A percentile compares a stretch with the other conserved stretches of the same genome.
These are phyloP conservation scores for Heliconius cydno DNA, from an alignment of 2,888 invertebrate genomes.

Conservation along the genomic window DNA sequence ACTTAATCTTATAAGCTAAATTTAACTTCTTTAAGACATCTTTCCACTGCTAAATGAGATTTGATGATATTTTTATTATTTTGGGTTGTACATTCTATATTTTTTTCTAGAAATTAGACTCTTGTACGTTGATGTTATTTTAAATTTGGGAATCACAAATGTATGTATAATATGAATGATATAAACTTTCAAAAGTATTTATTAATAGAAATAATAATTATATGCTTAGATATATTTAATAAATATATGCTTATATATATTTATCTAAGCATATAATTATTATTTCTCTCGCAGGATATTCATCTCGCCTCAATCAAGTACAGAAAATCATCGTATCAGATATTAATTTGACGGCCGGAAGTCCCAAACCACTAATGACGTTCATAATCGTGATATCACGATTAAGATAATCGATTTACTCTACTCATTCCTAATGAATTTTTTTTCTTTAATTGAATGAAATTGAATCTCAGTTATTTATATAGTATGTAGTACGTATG, in stretches of 20 bases:
- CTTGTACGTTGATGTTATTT: too few relatives aligned
- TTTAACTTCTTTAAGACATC: conserved; percentile 42
- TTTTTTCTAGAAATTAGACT: too few relatives aligned
- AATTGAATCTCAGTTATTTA: neutral
- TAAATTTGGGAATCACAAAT: too few relatives aligned
- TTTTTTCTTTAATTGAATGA: neutral
- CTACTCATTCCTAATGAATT: neutral
- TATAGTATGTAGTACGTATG: neutral
- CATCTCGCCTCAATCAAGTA: conserved; percentile 10
- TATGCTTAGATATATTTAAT: too few relatives aligned
- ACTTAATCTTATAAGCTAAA: conserved; percentile 49
- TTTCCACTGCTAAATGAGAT: neutral
- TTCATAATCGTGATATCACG: conserved; percentile 17
- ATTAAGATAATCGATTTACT: conserved; percentile 22
- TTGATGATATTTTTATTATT: neutral
- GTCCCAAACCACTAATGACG: conserved; percentile 18
- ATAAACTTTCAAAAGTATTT: neutral
- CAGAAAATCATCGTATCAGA: conserved; percentile 18
- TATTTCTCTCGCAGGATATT: neutral
- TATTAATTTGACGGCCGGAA: conserved; percentile 22
- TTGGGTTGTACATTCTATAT: neutral
- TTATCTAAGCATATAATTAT: neutral
- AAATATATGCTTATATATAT: too few relatives aligned
- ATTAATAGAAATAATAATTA: too few relatives aligned
- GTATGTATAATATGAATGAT: too few relatives aligned